Conservation (phyloP, 2,797 vertebrate genomes). For the Threskiornis aethiopicus region DNA sequence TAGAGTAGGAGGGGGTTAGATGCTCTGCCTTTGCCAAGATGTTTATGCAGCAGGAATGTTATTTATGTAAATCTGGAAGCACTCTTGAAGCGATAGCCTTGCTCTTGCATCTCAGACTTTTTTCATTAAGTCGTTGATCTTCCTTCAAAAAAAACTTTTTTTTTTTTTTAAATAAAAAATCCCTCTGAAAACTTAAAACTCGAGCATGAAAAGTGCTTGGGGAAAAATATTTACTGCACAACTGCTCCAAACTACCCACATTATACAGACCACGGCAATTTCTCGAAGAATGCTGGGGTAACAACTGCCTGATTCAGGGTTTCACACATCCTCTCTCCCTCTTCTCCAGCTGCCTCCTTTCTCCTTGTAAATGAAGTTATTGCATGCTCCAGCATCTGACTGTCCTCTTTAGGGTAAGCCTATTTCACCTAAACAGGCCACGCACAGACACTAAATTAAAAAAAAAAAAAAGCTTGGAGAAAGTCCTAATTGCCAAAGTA, state of each 20-base stretch:
- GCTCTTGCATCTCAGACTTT: conserved; percentile 71
- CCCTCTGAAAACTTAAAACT: conserved; percentile 52
- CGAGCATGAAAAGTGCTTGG: conserved; percentile 21
- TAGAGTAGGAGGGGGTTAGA: conserved; percentile 64
- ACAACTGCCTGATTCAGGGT: neutral
- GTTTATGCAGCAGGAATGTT: conserved; percentile 75
- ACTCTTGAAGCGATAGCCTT: conserved; percentile 53
- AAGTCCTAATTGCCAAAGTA: neutral
- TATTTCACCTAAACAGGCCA: neutral
- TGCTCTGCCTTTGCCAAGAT: conserved; percentile 71
- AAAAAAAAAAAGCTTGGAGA: neutral
- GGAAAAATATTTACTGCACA: conserved; percentile 63
- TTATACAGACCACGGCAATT: conserved; percentile 52
- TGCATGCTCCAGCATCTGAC: neutral
- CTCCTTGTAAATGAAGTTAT: neutral
- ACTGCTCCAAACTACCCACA: conserved; percentile 61
- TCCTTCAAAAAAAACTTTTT: conserved; percentile 49
- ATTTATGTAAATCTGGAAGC: conserved; percentile 77
- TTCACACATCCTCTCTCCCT: neutral
- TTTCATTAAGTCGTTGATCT: conserved; percentile 73
- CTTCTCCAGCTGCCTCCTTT: conserved; percentile 20
- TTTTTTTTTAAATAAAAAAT: conserved; percentile 30
- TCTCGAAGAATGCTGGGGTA: conserved; percentile 46
- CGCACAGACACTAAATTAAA: neutral
- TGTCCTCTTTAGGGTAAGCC: neutral